Conservation (phyloP, 2,888 invertebrate genomes). For the Lycophotia porphyrea region DNA sequence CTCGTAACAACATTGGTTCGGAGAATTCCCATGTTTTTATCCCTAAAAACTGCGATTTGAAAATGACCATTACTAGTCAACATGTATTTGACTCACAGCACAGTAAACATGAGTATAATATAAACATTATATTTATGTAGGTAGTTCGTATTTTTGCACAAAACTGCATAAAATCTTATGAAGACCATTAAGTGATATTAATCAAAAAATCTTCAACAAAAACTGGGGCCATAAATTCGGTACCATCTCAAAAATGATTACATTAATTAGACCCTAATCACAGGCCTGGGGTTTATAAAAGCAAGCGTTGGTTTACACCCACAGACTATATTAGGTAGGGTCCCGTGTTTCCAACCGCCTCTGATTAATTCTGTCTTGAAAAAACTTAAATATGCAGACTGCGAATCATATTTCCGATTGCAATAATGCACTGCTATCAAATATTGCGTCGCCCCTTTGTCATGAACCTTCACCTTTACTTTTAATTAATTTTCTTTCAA, state of each 20-base stretch:
- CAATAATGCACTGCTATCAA: slow-evolving; percentile 20
- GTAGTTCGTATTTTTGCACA: slow-evolving; percentile 1
- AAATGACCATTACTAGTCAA: slow-evolving; percentile 33
- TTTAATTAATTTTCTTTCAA: neutral
- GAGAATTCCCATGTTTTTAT: slow-evolving; percentile 31
- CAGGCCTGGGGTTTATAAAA: slow-evolving; percentile 55
- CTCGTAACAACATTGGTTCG: slow-evolving; percentile 11
- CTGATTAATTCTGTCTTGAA: slow-evolving; percentile 63
- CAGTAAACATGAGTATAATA: neutral
- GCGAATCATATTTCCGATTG: slow-evolving; percentile 44
- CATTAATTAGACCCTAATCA: slow-evolving; percentile 74
- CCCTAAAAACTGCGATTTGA: slow-evolving; percentile 34
- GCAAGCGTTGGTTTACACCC: slow-evolving; percentile 49
- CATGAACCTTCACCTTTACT: neutral
- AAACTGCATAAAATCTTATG: slow-evolving; percentile 30
- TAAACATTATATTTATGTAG: neutral
- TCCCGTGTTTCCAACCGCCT: slow-evolving; percentile 26
- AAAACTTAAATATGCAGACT: slow-evolving; percentile 34
- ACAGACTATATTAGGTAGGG: slow-evolving; percentile 65
- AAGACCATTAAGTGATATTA: slow-evolving; percentile 40
- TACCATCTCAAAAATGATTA: slow-evolving; percentile 64
- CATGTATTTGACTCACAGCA: slow-evolving; percentile 30
- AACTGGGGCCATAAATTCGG: slow-evolving; percentile 61
- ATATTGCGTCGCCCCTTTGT: slow-evolving; percentile 10
- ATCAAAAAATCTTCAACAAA: slow-evolving; percentile 50